Conservation (phyloP, 2,113 vertebrate species). For the Plestiodon gilberti region DNA sequence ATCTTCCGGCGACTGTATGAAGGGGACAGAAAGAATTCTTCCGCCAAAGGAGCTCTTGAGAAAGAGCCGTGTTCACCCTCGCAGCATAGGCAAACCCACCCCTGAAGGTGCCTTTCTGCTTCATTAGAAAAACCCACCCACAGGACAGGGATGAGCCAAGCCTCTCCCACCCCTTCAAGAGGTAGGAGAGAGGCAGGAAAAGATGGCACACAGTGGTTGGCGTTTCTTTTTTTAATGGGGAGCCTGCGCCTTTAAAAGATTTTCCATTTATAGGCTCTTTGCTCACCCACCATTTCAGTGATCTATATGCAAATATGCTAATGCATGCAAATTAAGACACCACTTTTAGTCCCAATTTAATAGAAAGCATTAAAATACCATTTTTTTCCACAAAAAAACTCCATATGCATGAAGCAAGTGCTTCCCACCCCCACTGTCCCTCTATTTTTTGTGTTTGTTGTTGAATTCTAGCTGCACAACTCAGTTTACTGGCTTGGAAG, state of each 20-base stretch:
- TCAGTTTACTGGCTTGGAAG: slow-evolving; percentile 70
- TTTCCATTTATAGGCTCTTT: slow-evolving; percentile 87
- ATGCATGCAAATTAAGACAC: slow-evolving; percentile 90
- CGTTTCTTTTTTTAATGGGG: slow-evolving; percentile 43
- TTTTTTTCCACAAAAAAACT: slow-evolving; percentile 77
- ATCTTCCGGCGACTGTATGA: not conserved
- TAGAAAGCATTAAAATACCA: slow-evolving; percentile 91
- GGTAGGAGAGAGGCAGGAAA: not conserved
- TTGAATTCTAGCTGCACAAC: slow-evolving; percentile 75
- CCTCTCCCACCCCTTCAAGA: not conserved
- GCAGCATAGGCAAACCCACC: not conserved
- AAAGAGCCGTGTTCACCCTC: not conserved
- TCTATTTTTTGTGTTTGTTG: slow-evolving; percentile 74
- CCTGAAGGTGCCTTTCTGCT: not conserved
- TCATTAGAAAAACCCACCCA: fast-evolving
- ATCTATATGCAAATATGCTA: slow-evolving; percentile 92
- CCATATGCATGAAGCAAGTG: slow-evolving; percentile 86
- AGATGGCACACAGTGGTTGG: not conserved
- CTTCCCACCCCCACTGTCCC: slow-evolving; percentile 67
- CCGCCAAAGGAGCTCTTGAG: no score
- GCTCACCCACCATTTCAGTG: slow-evolving; percentile 87
- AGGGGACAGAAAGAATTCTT: not conserved
- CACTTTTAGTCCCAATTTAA: slow-evolving; percentile 92
- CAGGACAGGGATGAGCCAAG: not conserved
- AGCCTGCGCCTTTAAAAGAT: slow-evolving; percentile 85